Base-by-base conservation (phyloP, 2,888 invertebrate species). In the Chorisops tibialis region DNA sequence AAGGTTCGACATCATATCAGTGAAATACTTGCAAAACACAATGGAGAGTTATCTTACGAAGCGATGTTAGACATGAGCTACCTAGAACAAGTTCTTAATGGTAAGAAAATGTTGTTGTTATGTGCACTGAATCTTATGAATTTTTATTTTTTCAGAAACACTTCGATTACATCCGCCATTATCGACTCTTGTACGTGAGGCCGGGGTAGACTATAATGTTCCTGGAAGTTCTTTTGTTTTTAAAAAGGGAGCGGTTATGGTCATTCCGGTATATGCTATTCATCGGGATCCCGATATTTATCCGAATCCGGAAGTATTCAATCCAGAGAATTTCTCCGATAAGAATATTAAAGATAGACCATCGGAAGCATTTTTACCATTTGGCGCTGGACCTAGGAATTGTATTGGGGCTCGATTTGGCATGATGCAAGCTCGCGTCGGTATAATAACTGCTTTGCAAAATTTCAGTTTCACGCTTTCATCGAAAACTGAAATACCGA, bases 231-330 rank as follows among this genome's bases (percentile, higher is more conserved):
- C 78, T 35, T 68, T 79, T 56, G 68, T 75, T 2, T 78, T 81
- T 63, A 79, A 80, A 51, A 75, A 79, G 65, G 81, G 80, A 1
- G 79, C 79, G 0, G 67, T 77, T 56, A 72, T 81, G 2, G 74
- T 81, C 21, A 75, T 83, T 30, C 81, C 83, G 1, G 74, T 78
- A n/a, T 76, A 78, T 63, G 79, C 80, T 4, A 79, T 83, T 65
- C 83, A 84, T 59, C 80, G 79, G 74, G 82, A 83, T n/a, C n/a
- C n/a, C n/a, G n/a, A n/a, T n/a, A n/a, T n/a, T n/a, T n/a, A n/a
- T n/a, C n/a, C n/a, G n/a, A 75, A 85, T 9, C 85, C 85, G 2
- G 77, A 81, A 6, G 79, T 76, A 48, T 85, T 84, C 62, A 78
- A 81, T 45, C 84, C 84, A 0, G 82, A 84, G 14, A 74, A 84